Evolutionary conservation across 2,113 vertebrate species (phyloP).

Genomic region (Spermophilus dauricus): DNA sequence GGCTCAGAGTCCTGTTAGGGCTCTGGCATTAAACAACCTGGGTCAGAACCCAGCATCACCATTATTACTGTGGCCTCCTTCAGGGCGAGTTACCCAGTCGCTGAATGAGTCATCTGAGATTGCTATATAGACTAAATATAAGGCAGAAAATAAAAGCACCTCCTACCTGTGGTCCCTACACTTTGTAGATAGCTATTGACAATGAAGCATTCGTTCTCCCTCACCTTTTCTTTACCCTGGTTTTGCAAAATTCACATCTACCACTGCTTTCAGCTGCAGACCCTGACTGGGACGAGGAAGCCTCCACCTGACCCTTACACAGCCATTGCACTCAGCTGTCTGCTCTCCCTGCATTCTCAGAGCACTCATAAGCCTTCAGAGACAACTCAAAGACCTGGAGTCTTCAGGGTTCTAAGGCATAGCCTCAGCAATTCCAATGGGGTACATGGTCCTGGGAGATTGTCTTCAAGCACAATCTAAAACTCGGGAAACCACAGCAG

Average conservation of each 20-base stretch:
- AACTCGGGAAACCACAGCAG: background rate
- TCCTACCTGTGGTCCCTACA: background rate
- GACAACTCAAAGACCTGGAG: background rate
- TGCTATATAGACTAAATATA: background rate
- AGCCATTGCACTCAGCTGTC: background rate
- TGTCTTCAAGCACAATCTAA: background rate
- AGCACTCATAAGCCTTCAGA: background rate
- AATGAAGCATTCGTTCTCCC: background rate
- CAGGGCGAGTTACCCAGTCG: background rate
- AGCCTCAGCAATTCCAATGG: background rate
- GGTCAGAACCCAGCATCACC: too few relatives aligned
- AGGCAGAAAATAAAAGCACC: background rate
- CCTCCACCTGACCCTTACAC: background rate
- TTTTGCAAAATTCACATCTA: background rate
- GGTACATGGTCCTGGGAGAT: background rate
- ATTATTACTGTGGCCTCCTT: background rate
- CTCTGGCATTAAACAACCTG: background rate
- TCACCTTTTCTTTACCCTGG: background rate
- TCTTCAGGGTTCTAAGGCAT: too few relatives aligned
- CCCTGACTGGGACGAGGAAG: background rate
- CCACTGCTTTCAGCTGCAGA: background rate
- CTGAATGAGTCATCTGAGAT: background rate
- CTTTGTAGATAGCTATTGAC: background rate
- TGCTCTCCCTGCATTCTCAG: background rate
- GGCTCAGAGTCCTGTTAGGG: too few relatives aligned